phyloP scores from a whole-genome alignment of 2,113 vertebrate species.

The Turnix velox region DNA sequence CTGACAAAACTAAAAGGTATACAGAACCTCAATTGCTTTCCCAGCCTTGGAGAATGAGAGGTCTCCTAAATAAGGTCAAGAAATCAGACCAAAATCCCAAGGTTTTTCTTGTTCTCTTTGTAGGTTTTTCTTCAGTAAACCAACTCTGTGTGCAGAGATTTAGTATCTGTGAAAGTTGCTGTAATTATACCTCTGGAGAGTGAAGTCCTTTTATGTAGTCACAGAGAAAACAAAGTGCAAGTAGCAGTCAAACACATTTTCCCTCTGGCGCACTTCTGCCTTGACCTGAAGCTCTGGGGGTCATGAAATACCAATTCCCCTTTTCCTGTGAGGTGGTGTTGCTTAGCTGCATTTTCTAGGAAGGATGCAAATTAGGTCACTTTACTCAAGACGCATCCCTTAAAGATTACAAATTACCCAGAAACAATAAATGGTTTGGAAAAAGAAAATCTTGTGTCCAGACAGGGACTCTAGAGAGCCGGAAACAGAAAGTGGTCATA shows the following conservation, averaged over 20 bases:
- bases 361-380: background rate
- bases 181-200: background rate
- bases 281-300: background rate
- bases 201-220: background rate
- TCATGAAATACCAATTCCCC: background rate
- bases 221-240: slow-evolving; percentile 3
- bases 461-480: background rate
- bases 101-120: background rate
- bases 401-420: background rate
- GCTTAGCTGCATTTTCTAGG: background rate
- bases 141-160: background rate
- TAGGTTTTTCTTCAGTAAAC: background rate
- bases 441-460: background rate
- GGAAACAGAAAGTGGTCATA: background rate
- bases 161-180: background rate
- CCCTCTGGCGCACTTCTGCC: background rate
- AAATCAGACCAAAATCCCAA: background rate
- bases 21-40: background rate
- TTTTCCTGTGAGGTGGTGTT: background rate
- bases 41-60: background rate
- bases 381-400: background rate
- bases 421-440: background rate
- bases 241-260: background rate
- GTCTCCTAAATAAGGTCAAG: background rate
- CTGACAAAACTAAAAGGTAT: background rate